These are phyloP conservation scores for Papilio glaucus DNA, from an alignment of 1,140 invertebrate genomes.

Conservation along the genomic window DNA sequence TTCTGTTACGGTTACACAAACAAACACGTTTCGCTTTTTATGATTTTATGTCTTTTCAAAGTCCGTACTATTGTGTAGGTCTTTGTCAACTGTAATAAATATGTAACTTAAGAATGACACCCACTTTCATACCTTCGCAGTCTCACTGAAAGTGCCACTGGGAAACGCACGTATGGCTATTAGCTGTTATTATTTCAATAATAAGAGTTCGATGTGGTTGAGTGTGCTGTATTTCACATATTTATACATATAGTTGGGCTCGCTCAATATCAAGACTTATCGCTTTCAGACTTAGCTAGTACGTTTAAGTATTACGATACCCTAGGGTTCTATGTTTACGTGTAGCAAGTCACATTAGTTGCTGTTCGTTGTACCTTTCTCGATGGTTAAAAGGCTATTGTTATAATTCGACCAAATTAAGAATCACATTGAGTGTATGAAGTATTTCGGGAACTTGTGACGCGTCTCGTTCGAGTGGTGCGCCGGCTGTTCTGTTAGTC, in stretches of 20 bases:
- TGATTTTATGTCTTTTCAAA: slow-evolving; percentile 19
- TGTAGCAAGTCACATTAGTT: slow-evolving; percentile 77
- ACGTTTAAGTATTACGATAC: slow-evolving; percentile 76
- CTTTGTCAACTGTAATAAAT: slow-evolving; percentile 43
- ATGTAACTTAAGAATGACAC: slow-evolving; percentile 36
- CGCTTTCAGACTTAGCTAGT: slow-evolving; percentile 75
- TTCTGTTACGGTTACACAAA: slow-evolving; percentile 67
- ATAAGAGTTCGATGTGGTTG: slow-evolving; percentile 64
- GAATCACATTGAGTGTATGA: slow-evolving; percentile 65
- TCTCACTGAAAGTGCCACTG: slow-evolving; percentile 60
- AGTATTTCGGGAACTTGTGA: slow-evolving; percentile 56
- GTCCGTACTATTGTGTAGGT: slow-evolving; percentile 35
- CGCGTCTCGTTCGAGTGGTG: slow-evolving; percentile 75
- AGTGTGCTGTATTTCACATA: slow-evolving; percentile 73
- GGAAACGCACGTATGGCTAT: slow-evolving; percentile 36
- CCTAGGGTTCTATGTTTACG: slow-evolving; percentile 73
- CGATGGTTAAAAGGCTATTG: slow-evolving; percentile 72
- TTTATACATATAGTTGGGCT: slow-evolving; percentile 74
- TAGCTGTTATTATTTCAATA: slow-evolving; percentile 36
- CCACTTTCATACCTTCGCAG: slow-evolving; percentile 50
- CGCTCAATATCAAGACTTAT: slow-evolving; percentile 82
- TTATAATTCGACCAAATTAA: slow-evolving; percentile 77
- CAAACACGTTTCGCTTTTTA: slow-evolving; percentile 78
- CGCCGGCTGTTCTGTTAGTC: slow-evolving; percentile 79
- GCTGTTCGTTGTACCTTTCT: slow-evolving; percentile 74